Evolutionary conservation across 2,888 invertebrate species (phyloP), one percentile per base, ranked within the genome.

Genomic region (Microdon myrmicae): DNA sequence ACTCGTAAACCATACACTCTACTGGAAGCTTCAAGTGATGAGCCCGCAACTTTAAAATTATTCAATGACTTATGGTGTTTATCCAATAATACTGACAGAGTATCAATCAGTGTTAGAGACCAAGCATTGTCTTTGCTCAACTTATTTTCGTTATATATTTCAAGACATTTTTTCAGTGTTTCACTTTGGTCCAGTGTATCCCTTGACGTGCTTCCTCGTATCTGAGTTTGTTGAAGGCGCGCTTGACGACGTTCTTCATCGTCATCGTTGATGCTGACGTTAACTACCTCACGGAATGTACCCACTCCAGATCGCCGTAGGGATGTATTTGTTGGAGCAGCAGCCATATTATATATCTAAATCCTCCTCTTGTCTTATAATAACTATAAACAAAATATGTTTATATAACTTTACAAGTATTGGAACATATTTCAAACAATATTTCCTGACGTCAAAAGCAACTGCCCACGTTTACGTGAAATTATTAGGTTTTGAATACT

Each of bases 71-170:
- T 82, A 73, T 89, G 87, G 71, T 87, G 87, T 41, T 87, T 85
- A 26, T 85, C 83, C n/a, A 93, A 75, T 81, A 94, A 84, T 12
- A 87, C 86, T 0, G 88, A 84, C 84, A 95, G 86, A 69, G 90
- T 90, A 75, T 96, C 94, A 71, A 95, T 94, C 34, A 95, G 83
- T 67, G 91, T 89, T 1, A 94, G 81, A 67, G 86, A 88, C 86
- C 95, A 96, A 0, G 93, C 95, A 83, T 95, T 95, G 74, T 93
- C 92, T 37, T 86, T 83, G 72, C 86, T 94, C 69, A 96, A 90
- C 87, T 93, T 94, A 83, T 92, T 92, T 80, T 90, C 90, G 67
- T 88, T 85, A 73, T 86, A 89, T n/a, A 92, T 83, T 72, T 90
- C 89, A 34, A 90, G 83, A 73, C 91, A 91, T 64, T 87, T 87